Percentiles rank a stretch among this genome's conserved stretches.
These are phyloP conservation scores for Halcyon leucocephala DNA, from an alignment of 2,797 vertebrate genomes.

Conservation along the genomic window DNA sequence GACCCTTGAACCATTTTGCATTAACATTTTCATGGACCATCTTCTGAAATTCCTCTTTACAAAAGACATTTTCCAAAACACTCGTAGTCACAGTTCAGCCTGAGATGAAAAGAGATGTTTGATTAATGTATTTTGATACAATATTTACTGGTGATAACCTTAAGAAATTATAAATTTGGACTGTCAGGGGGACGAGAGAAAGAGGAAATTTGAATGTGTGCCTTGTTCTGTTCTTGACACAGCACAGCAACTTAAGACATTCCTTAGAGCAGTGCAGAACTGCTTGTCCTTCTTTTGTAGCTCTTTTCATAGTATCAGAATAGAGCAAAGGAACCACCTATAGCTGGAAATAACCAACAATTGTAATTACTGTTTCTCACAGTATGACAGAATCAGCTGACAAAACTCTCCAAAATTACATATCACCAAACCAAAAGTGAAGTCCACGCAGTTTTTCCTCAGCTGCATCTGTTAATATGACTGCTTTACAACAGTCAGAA, in stretches of 20 bases:
- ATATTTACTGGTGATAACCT: not conserved
- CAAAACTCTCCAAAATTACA: not conserved
- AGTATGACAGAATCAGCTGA: not conserved
- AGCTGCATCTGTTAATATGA: not conserved
- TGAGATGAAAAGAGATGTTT: not conserved
- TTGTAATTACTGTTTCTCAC: not conserved
- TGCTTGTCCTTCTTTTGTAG: not conserved
- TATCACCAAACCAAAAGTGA: not conserved
- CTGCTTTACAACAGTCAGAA: slow-evolving; percentile 17
- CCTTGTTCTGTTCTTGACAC: not conserved
- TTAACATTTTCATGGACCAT: not conserved
- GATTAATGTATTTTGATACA: not conserved
- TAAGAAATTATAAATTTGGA: not conserved
- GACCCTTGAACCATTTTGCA: not conserved
- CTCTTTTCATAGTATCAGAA: not conserved
- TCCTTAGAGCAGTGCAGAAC: not conserved
- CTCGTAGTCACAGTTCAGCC: not conserved
- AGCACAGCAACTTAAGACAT: not conserved
- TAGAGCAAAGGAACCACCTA: not conserved
- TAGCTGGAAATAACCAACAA: not conserved
- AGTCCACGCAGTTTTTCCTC: not conserved
- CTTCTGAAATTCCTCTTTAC: not conserved
- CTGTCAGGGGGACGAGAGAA: not conserved
- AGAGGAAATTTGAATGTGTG: not conserved
- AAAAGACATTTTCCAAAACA: not conserved